Conservation (phyloP, 2,888 invertebrate species). For the Aromia moschata region DNA sequence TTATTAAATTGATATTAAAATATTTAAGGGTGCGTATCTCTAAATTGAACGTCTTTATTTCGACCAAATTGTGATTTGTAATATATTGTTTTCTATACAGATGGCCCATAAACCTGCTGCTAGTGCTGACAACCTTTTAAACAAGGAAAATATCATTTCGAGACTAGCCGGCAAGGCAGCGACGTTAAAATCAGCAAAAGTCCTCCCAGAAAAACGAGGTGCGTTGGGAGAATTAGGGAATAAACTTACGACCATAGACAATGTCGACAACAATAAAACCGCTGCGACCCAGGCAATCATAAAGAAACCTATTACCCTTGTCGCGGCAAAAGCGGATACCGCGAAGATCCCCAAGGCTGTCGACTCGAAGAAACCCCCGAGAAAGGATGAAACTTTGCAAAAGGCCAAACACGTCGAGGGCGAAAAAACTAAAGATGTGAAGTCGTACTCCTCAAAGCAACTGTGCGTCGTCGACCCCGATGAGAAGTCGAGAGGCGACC, state of each 20-base stretch:
- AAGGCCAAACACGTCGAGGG: slow-evolving; percentile 14
- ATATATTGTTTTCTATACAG: slow-evolving; percentile 32
- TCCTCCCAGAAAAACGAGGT: slow-evolving; percentile 38
- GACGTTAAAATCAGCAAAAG: slow-evolving; percentile 29
- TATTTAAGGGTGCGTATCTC: too few relatives aligned
- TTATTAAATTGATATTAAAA: too few relatives aligned
- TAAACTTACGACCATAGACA: slow-evolving; percentile 34
- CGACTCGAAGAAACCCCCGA: slow-evolving; percentile 13
- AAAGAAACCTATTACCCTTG: slow-evolving; percentile 26
- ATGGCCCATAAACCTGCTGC: slow-evolving; percentile 43
- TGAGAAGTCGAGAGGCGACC: slow-evolving; percentile 73
- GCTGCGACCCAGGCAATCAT: slow-evolving; percentile 23
- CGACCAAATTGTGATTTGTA: too few relatives aligned
- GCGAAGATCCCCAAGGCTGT: too few relatives aligned
- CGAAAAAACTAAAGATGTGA: slow-evolving; percentile 23
- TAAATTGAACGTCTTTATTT: too few relatives aligned
- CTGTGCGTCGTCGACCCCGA: slow-evolving; percentile 46
- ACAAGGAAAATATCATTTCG: slow-evolving; percentile 44
- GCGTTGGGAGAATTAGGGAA: slow-evolving; percentile 52
- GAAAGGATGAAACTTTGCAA: slow-evolving; percentile 34
- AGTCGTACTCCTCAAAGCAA: slow-evolving; percentile 28
- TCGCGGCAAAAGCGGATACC: slow-evolving; percentile 24
- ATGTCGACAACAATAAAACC: slow-evolving; percentile 30
- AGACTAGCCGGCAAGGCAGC: slow-evolving; percentile 35
- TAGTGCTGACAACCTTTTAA: slow-evolving; percentile 20